A percentile compares a stretch with the other conserved stretches of the same genome.
Evolutionary conservation across 2,797 vertebrate species (phyloP).

Genomic region (Centroberyx gerrardi): DNA sequence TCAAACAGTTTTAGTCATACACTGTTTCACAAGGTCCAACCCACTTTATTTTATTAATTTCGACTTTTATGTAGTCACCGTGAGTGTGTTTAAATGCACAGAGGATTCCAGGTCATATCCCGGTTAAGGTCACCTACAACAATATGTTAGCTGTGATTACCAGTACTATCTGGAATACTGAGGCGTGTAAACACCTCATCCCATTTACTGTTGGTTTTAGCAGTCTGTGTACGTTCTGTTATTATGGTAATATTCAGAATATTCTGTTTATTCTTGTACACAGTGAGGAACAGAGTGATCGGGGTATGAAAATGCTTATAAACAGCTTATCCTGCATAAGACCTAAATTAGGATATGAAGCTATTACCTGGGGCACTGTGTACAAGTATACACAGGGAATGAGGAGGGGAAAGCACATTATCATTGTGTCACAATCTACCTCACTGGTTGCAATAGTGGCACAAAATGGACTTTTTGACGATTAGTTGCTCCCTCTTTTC

Average conservation of each 20-base stretch:
- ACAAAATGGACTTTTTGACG: background rate
- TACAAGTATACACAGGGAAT: constrained; percentile 2
- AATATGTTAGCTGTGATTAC: background rate
- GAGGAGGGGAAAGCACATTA: constrained; percentile 9
- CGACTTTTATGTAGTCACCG: constrained; percentile 8
- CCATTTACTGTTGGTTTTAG: background rate
- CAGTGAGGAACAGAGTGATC: background rate
- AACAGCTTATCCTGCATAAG: background rate
- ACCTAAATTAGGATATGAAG: background rate
- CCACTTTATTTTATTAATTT: constrained; percentile 28
- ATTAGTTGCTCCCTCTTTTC: constrained; percentile 32
- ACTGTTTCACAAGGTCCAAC: constrained; percentile 15
- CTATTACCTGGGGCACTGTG: background rate
- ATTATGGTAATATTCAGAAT: background rate
- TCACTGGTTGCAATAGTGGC: background rate
- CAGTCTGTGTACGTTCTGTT: background rate
- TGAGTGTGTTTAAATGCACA: background rate
- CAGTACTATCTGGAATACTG: background rate
- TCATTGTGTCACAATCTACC: background rate
- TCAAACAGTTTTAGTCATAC: constrained; percentile 37
- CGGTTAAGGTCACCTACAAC: background rate
- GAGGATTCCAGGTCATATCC: background rate
- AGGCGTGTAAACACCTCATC: background rate
- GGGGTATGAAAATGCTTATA: background rate
- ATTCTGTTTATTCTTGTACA: constrained; percentile 21